These are phyloP conservation scores for Hemichromis elongatus DNA, from an alignment of 2,113 vertebrate species.

Conservation along the genomic window DNA sequence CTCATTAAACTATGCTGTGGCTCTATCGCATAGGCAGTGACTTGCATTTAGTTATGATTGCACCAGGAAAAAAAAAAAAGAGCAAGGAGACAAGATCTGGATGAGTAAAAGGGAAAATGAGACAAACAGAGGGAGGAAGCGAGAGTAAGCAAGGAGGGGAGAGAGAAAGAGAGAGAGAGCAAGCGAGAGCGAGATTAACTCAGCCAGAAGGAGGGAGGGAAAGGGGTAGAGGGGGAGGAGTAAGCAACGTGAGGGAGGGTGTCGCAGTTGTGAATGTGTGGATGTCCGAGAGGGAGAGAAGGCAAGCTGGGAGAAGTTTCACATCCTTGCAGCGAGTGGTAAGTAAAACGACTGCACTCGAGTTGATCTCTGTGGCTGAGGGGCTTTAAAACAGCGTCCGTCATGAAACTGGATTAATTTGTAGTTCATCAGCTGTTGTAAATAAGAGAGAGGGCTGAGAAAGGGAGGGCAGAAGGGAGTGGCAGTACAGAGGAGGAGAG, in stretches of 20 bases:
- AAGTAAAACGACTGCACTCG: background rate
- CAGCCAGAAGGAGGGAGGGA: background rate
- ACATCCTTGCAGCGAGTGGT: conserved; percentile 33
- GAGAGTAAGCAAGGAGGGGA: background rate
- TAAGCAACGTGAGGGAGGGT: conserved; percentile 31
- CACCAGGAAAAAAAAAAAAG: background rate
- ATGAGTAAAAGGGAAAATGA: conserved; percentile 6
- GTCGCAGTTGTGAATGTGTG: conserved; percentile 18
- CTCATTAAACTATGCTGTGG: conserved; percentile 4
- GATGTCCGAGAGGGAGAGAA: conserved; percentile 14
- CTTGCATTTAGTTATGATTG: conserved; percentile 5
- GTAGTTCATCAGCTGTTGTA: background rate
- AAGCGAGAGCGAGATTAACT: background rate
- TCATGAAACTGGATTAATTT: background rate
- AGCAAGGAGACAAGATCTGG: conserved; percentile 12
- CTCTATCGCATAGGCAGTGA: background rate
- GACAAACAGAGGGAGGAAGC: background rate
- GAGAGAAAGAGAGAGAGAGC: background rate
- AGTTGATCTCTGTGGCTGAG: background rate
- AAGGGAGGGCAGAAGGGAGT: conserved; percentile 9
- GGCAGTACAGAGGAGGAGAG: conserved; percentile 5
- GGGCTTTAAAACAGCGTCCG: rapidly evolving
- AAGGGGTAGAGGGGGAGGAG: conserved; percentile 44
- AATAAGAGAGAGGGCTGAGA: background rate
- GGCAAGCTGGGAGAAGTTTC: conserved; percentile 23